Conservation (phyloP, 1,140 invertebrate species). For the Pseudomyrmex sp. region DNA sequence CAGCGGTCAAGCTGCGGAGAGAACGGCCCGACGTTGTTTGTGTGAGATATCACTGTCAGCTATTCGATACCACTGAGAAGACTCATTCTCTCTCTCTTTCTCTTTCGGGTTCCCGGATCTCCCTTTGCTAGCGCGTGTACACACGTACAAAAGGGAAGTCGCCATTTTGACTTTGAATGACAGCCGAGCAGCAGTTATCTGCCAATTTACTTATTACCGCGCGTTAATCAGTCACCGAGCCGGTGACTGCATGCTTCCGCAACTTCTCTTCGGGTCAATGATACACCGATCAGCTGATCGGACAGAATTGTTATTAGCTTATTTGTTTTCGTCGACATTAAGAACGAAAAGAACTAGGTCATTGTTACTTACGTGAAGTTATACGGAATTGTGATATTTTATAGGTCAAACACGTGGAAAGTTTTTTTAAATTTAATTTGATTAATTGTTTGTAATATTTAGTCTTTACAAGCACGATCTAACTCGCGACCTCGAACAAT, state of each 20-base stretch:
- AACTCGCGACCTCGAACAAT: conserved; percentile 42
- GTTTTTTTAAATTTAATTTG: neutral
- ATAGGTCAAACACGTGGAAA: neutral
- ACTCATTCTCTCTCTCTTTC: conserved; percentile 11
- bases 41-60: conserved; percentile 43
- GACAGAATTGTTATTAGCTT: too few relatives aligned
- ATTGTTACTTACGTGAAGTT: neutral
- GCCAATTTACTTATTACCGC: conserved; percentile 75
- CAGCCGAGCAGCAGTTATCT: conserved; percentile 73
- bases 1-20: neutral
- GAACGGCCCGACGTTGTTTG: neutral
- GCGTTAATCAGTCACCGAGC: conserved; percentile 68
- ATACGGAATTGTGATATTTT: neutral
- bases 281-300: conserved; percentile 17
- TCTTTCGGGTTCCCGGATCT: conserved; percentile 14
- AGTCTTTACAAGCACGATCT: neutral
- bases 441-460: conserved; percentile 1
- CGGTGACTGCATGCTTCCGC: conserved; percentile 50
- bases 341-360: too few relatives aligned
- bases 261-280: neutral
- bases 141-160: conserved; percentile 68
- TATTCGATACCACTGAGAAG: conserved; percentile 55
- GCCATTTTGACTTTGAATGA: conserved; percentile 74
- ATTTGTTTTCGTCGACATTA: too few relatives aligned
- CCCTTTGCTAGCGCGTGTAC: conserved; percentile 57